Evolutionary conservation across 1,140 invertebrate species (phyloP).

Genomic region (Philotrypesis tridentata): DNA sequence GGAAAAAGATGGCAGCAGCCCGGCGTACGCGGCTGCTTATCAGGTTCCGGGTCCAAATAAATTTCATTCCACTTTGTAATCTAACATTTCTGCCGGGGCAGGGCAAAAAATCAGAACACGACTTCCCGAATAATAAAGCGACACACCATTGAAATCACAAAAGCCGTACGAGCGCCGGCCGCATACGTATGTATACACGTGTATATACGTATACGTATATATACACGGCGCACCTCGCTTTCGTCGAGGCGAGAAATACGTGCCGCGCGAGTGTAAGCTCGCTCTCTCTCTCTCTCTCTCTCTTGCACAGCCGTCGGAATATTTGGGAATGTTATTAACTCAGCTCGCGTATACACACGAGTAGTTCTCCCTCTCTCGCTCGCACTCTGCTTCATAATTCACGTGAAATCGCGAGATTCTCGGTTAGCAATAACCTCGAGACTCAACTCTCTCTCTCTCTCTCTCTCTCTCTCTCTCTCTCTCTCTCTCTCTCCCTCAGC

Average conservation of each 20-base stretch:
- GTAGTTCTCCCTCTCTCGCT: not conserved
- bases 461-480: not conserved
- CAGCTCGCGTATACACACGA: constrained; percentile 28
- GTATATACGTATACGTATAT: too few species aligned
- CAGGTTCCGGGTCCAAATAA: not conserved
- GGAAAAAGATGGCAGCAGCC: not conserved
- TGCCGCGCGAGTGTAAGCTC: constrained; percentile 22
- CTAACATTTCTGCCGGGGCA: not conserved
- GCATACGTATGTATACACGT: too few species aligned
- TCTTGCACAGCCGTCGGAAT: not conserved
- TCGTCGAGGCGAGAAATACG: constrained; percentile 33
- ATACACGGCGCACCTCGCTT: not conserved
- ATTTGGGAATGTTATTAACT: constrained; percentile 46
- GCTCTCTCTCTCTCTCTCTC: not conserved
- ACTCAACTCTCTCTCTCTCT: not conserved
- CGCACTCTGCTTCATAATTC: constrained; percentile 28
- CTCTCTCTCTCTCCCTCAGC: not conserved
- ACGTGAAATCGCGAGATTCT: constrained; percentile 37
- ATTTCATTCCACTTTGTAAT: not conserved
- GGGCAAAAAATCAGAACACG: not conserved
- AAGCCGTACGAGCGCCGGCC: not conserved
- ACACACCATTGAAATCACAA: constrained; percentile 17
- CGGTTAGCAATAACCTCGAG: constrained; percentile 41
- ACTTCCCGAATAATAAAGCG: constrained; percentile 11
- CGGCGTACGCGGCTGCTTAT: not conserved